Evolutionary conservation across 1,140 invertebrate species (phyloP).

Genomic region (Drosophila albomicans): DNA sequence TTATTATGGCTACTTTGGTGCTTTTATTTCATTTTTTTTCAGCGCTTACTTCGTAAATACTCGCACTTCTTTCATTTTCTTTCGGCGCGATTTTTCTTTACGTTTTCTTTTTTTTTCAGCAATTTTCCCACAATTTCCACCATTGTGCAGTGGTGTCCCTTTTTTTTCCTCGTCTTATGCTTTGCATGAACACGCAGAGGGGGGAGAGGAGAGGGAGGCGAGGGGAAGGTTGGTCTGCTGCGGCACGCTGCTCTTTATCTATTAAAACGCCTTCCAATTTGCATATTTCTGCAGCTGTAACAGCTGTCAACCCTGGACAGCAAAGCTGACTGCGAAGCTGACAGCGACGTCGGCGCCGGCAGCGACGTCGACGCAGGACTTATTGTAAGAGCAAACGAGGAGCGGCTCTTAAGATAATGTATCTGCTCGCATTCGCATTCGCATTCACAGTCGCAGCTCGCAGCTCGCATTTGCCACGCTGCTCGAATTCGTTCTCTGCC

Average conservation of each 20-base stretch:
- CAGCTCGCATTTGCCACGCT: neutral
- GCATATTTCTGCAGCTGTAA: constrained; percentile 82
- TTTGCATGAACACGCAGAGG: constrained; percentile 43
- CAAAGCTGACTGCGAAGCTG: constrained; percentile 27
- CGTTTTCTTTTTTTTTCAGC: constrained; percentile 18
- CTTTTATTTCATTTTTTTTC: constrained; percentile 31
- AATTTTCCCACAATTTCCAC: constrained; percentile 55
- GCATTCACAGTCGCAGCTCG: neutral
- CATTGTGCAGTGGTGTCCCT: constrained; percentile 66
- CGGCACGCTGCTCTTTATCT: constrained; percentile 79
- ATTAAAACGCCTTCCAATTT: constrained; percentile 83
- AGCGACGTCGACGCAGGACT: constrained; percentile 50
- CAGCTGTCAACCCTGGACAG: constrained; percentile 78
- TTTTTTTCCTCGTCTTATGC: constrained; percentile 70
- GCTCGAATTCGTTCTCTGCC: neutral
- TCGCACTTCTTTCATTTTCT: constrained; percentile 20
- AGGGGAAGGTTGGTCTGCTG: constrained; percentile 3
- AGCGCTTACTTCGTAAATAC: neutral
- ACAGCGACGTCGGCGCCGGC: constrained; percentile 16
- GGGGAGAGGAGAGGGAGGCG: neutral
- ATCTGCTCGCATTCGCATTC: constrained; percentile 8
- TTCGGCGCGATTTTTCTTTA: neutral
- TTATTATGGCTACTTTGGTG: constrained; percentile 72
- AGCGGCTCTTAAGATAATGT: constrained; percentile 72
- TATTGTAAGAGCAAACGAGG: constrained; percentile 64